A percentile compares a stretch with the other conserved stretches of the same genome.
Conservation (phyloP, 2,888 invertebrate species). For the Protodeltote pygarga region DNA sequence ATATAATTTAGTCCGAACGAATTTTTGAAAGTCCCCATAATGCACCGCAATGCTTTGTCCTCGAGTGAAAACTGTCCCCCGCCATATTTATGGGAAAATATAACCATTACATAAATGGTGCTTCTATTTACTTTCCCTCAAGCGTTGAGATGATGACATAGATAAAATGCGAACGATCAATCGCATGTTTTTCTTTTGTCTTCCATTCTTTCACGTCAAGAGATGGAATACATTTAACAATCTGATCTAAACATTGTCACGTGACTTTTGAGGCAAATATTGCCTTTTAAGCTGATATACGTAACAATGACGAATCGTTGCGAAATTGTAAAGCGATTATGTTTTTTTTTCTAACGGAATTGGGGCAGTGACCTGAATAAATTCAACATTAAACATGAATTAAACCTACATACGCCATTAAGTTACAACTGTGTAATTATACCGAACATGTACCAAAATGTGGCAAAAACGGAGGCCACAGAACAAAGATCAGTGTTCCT, state of each 20-base stretch:
- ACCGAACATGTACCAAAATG: slow-evolving; percentile 15
- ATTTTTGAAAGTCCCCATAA: slow-evolving; percentile 55
- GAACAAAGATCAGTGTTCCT: slow-evolving; percentile 57
- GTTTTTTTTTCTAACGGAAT: slow-evolving; percentile 43
- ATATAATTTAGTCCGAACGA: slow-evolving; percentile 55
- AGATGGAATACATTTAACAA: slow-evolving; percentile 12
- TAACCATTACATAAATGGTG: slow-evolving; percentile 34
- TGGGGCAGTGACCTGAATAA: slow-evolving; percentile 51
- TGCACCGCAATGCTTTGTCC: slow-evolving; percentile 44
- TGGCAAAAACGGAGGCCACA: slow-evolving; percentile 30
- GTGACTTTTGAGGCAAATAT: slow-evolving; percentile 20
- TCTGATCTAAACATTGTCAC: slow-evolving; percentile 15
- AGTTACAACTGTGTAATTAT: slow-evolving; percentile 27
- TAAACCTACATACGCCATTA: slow-evolving; percentile 25
- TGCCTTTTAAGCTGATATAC: slow-evolving; percentile 12
- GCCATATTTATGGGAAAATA: slow-evolving; percentile 38
- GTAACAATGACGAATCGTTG: slow-evolving; percentile 41
- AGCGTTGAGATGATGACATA: slow-evolving; percentile 32
- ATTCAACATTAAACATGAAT: slow-evolving; percentile 29
- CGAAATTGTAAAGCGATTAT: slow-evolving; percentile 19
- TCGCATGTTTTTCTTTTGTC: slow-evolving; percentile 15
- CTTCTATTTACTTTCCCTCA: slow-evolving; percentile 36
- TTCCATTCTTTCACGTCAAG: slow-evolving; percentile 19
- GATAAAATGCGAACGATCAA: slow-evolving; percentile 30
- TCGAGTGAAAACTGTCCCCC: slow-evolving; percentile 41